These are phyloP conservation scores for Ctenosaura bakeri DNA, from an alignment of 2,797 vertebrate genomes.

Conservation along the genomic window DNA sequence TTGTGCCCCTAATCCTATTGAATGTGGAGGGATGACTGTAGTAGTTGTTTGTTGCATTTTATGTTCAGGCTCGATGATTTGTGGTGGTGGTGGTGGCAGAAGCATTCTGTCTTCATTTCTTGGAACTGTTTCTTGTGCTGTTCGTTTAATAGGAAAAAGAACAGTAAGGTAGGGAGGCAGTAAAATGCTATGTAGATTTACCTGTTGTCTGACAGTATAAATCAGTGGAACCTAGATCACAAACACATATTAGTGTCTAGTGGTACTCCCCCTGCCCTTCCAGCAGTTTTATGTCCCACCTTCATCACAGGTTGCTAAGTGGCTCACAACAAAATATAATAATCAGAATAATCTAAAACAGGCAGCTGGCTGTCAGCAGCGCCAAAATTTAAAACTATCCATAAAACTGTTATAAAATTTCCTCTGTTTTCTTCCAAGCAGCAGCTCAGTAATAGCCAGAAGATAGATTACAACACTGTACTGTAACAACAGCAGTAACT, in stretches of 20 bases:
- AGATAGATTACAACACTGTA: background rate
- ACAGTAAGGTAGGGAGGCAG: background rate
- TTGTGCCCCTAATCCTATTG: too few relatives aligned
- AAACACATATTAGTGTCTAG: background rate
- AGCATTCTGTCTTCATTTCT: background rate
- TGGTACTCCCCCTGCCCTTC: background rate
- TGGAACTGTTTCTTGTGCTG: background rate
- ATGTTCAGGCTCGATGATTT: too few relatives aligned
- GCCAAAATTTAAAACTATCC: constrained; percentile 6
- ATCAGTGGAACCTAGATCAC: background rate
- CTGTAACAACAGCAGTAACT: background rate
- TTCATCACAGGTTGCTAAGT: constrained; percentile 18
- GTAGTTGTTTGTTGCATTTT: too few relatives aligned
- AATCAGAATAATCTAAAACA: constrained; percentile 21
- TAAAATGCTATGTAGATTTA: background rate
- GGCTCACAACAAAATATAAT: constrained; percentile 12
- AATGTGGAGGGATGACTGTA: too few relatives aligned
- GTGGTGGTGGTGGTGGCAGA: too few relatives aligned
- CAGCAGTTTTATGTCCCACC: background rate
- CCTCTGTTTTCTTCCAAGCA: constrained; percentile 10
- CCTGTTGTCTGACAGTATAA: background rate
- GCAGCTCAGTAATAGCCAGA: background rate
- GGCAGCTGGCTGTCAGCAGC: background rate
- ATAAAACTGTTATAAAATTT: constrained; percentile 12
- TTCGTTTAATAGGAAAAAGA: background rate